Base-by-base conservation (phyloP, 2,113 vertebrate species). In the Semicossyphus pulcher region DNA sequence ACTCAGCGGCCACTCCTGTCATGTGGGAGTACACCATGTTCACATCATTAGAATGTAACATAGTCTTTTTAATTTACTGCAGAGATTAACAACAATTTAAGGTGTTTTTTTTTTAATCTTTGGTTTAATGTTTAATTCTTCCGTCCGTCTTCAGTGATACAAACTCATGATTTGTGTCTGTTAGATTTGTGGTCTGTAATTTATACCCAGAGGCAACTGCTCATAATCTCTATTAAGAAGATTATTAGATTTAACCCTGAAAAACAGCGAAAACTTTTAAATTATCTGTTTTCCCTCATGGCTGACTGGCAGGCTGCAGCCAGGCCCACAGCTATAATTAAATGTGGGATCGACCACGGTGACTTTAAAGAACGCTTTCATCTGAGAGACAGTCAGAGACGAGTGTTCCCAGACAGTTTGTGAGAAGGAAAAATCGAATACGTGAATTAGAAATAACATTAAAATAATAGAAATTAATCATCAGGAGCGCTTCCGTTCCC, bases 321-420 rank as follows among this genome's bases (percentile, higher is more conserved):
- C 51, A 32, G 51, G 51, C 51, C 29, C 29, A 28, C 51, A 54
- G 51, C 29, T 54, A 54, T 54, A 54, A 54, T 32, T 54, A 32
- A 32, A 32, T 54, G 32, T 34, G 28, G 51, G 51, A 52, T 52
- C 29, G 29, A 21, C 51, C 51, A 31, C n/a, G 20, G 51, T 10
- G n/a, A 54, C 51, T 54, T 54, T 32, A 32, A 54, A 34, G 51
- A 21, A 54, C 2, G 49, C 49, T 52, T 26, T 52, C 49, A 52
- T 54, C 29, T 31, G 29, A 20, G 51, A 11, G 16, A 28, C 16
- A 32, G 51, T 32, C 51, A 12, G 29, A 34, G 28, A 32, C 3
- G 7, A 32, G 29, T 12, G n/a, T 29, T 54, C n/a, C 51, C 51
- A 2, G 12, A 31, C 18, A 5, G 28, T 14, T 32, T 34, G 9